Conservation (phyloP, 2,888 invertebrate species). For the Empis livida region DNA sequence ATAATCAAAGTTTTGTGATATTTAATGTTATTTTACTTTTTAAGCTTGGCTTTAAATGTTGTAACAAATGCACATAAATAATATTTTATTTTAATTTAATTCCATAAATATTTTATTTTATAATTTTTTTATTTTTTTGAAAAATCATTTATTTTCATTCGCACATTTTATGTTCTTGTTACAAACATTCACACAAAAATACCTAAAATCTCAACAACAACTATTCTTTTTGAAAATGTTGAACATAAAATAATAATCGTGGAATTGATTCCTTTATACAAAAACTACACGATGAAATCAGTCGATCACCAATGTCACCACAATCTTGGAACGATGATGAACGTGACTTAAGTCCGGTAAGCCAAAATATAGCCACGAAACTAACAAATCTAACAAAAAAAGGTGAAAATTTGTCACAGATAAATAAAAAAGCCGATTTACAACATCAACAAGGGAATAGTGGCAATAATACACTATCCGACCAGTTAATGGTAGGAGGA, state of each 20-base stretch:
- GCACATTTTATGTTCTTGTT: neutral
- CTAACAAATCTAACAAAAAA: neutral
- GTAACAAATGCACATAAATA: too few species aligned
- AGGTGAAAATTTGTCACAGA: neutral
- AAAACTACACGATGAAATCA: slow-evolving; percentile 15
- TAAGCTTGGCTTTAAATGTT: too few species aligned
- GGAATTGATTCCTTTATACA: too few species aligned
- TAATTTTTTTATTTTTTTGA: neutral
- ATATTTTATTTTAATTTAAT: neutral
- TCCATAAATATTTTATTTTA: neutral
- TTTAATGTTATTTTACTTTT: too few species aligned
- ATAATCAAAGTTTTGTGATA: too few species aligned
- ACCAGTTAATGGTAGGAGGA: slow-evolving; percentile 12
- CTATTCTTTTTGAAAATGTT: too few species aligned
- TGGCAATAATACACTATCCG: slow-evolving; percentile 11
- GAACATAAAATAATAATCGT: too few species aligned
- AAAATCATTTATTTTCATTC: neutral
- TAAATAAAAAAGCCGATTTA: slow-evolving; percentile 25
- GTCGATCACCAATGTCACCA: slow-evolving; percentile 34
- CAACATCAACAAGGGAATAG: slow-evolving; percentile 10
- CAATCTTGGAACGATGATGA: slow-evolving; percentile 36
- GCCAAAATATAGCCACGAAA: slow-evolving; percentile 5
- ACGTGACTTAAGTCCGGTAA: slow-evolving; percentile 30
- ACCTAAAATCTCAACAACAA: neutral
- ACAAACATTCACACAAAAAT: neutral